A percentile compares a stretch with the other conserved stretches of the same genome.
These are phyloP conservation scores for Drosophila teissieri DNA, from an alignment of 1,140 invertebrate genomes.

Conservation along the genomic window DNA sequence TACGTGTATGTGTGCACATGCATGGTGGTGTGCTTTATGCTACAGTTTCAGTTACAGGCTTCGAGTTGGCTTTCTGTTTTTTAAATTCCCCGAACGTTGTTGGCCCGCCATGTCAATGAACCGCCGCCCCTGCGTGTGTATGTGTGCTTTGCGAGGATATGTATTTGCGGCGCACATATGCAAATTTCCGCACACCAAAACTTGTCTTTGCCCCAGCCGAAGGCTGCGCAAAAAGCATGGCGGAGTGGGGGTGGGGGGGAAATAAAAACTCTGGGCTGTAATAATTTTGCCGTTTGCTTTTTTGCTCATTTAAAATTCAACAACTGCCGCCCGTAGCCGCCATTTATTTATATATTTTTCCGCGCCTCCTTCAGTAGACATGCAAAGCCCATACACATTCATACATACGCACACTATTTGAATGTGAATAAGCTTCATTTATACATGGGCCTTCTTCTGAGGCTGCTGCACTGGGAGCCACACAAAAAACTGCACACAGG, in stretches of 20 bases:
- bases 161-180: conserved; percentile 36
- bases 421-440: conserved; percentile 79
- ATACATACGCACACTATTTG: conserved; percentile 58
- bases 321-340: conserved; percentile 67
- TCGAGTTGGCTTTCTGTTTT: conserved; percentile 41
- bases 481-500: conserved; percentile 21
- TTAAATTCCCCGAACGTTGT: conserved; percentile 66
- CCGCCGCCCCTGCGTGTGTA: conserved; percentile 27
- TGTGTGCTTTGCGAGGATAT: conserved; percentile 24
- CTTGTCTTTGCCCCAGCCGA: conserved; percentile 67
- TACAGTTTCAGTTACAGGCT: conserved; percentile 34
- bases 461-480: conserved; percentile 25
- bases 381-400: conserved; percentile 15
- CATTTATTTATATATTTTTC: conserved; percentile 55
- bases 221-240: conserved; percentile 19
- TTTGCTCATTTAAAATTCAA: conserved; percentile 82
- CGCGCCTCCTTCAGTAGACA: conserved; percentile 9
- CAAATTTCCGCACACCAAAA: conserved; percentile 71
- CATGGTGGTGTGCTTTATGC: conserved; percentile 47
- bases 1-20: conserved; percentile 6
- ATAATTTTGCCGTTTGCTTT: conserved; percentile 77
- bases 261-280: conserved; percentile 69
- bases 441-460: conserved; percentile 41
- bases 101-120: conserved; percentile 69
- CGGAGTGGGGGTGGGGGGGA: background rate